These are phyloP conservation scores for Clarias platycephalus DNA, from an alignment of 2,797 vertebrate genomes.

Conservation along the genomic window DNA sequence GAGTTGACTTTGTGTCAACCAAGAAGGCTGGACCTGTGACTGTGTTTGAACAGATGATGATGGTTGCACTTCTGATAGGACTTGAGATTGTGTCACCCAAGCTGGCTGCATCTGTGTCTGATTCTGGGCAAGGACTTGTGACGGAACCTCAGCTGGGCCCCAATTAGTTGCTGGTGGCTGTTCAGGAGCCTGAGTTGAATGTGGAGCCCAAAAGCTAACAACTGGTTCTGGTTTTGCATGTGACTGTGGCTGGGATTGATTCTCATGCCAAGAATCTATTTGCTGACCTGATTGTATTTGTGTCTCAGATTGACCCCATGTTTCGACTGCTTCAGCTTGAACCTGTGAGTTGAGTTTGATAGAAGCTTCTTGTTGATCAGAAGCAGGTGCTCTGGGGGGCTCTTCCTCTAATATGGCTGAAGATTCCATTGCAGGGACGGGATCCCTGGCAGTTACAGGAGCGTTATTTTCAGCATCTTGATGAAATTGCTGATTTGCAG, in stretches of 20 bases:
- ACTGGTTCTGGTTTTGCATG: constrained; percentile 61
- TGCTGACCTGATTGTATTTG: constrained; percentile 67
- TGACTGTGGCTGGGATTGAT: constrained; percentile 50
- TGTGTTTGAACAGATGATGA: constrained; percentile 60
- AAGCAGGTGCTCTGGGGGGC: constrained; percentile 58
- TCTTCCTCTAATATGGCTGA: constrained; percentile 61
- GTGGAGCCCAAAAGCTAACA: constrained; percentile 61
- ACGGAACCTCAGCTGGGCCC: constrained; percentile 69
- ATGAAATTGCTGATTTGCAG: constrained; percentile 74
- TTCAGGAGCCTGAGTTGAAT: constrained; percentile 68
- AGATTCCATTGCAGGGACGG: constrained; percentile 63
- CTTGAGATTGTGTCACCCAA: constrained; percentile 67
- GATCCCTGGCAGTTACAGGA: constrained; percentile 69
- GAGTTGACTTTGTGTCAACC: constrained; percentile 62
- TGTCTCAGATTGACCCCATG: constrained; percentile 66
- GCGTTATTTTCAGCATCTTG: constrained; percentile 79
- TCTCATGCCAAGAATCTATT: constrained; percentile 63
- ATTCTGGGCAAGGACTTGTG: constrained; percentile 59
- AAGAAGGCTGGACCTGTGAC: constrained; percentile 58
- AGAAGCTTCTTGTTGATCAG: constrained; percentile 63
- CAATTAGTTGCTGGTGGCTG: constrained; percentile 63
- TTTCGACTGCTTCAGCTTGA: constrained; percentile 56
- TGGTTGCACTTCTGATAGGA: constrained; percentile 49
- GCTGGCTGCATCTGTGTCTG: constrained; percentile 64
- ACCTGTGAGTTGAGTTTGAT: constrained; percentile 56